These are phyloP conservation scores for Rhynchophorus ferrugineus DNA, from an alignment of 1,140 invertebrate genomes.

Conservation along the genomic window DNA sequence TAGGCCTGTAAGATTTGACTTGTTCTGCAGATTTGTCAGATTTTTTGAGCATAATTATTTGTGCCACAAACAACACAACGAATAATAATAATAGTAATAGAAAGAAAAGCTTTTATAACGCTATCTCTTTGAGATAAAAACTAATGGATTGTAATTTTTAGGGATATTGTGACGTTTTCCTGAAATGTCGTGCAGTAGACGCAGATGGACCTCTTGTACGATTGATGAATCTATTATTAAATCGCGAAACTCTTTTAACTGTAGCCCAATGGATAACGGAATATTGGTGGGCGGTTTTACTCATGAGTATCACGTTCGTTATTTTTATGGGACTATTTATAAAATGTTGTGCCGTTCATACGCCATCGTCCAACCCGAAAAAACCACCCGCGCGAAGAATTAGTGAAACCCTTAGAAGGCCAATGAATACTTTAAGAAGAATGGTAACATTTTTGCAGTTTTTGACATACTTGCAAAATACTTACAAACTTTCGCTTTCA, in stretches of 20 bases:
- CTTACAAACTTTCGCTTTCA: not conserved
- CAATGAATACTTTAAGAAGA: slow-evolving; percentile 80
- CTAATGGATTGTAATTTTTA: slow-evolving; percentile 47
- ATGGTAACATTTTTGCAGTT: slow-evolving; percentile 51
- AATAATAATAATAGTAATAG: too few species aligned
- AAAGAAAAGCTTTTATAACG: too few species aligned
- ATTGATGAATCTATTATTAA: slow-evolving; percentile 94
- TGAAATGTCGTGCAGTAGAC: slow-evolving; percentile 94
- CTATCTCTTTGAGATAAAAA: too few species aligned
- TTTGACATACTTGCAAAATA: not conserved
- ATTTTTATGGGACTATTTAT: slow-evolving; percentile 98
- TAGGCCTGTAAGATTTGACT: too few species aligned
- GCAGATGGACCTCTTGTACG: slow-evolving; percentile 94
- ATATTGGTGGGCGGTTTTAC: slow-evolving; percentile 94
- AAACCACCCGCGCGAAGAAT: slow-evolving; percentile 77
- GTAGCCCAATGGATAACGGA: slow-evolving; percentile 87
- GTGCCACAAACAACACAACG: too few species aligned
- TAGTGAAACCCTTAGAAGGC: slow-evolving; percentile 77
- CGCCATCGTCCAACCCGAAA: slow-evolving; percentile 94
- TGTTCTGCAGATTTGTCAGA: too few species aligned
- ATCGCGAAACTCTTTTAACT: slow-evolving; percentile 77
- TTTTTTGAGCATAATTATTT: too few species aligned
- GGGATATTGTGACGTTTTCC: slow-evolving; percentile 98
- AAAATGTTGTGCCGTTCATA: slow-evolving; percentile 98
- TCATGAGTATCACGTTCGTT: slow-evolving; percentile 85